Conservation (phyloP, 2,888 invertebrate species). For the Drosophila neutralis region DNA sequence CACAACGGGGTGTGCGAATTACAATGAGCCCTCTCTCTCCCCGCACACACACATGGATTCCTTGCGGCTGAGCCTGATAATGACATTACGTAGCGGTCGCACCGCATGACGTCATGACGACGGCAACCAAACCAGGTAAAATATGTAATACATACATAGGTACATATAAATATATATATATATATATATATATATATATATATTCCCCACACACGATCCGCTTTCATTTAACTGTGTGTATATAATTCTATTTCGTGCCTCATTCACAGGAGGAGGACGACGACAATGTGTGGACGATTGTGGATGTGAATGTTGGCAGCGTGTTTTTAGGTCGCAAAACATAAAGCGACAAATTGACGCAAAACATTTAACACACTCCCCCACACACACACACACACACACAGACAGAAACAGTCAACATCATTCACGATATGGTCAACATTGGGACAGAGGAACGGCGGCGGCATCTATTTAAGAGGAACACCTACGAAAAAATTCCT, state of each 20-base stretch:
- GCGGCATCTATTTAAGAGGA: conserved; percentile 56
- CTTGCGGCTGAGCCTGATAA: conserved; percentile 73
- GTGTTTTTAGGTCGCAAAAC: conserved; percentile 57
- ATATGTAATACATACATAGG: conserved; percentile 10
- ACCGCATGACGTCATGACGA: conserved; percentile 73
- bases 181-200: background rate
- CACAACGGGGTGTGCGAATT: conserved; percentile 67
- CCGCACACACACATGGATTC: conserved; percentile 19
- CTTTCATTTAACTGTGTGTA: conserved; percentile 43
- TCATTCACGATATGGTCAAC: conserved; percentile 60
- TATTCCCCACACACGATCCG: conserved; percentile 18
- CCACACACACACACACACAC: conserved; percentile 7
- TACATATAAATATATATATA: background rate
- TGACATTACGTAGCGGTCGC: conserved; percentile 70
- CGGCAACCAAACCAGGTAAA: conserved; percentile 59
- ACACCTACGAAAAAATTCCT: conserved; percentile 74
- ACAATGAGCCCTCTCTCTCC: conserved; percentile 15
- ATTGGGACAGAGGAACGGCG: conserved; percentile 32
- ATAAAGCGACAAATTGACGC: conserved; percentile 78
- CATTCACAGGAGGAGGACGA: conserved; percentile 49
- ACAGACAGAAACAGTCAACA: conserved; percentile 9
- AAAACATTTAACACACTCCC: conserved; percentile 75
- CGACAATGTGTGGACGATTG: conserved; percentile 14
- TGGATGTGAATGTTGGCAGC: conserved; percentile 21
- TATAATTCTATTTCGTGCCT: conserved; percentile 37